Evolutionary conservation across 1,140 invertebrate species (phyloP).

Genomic region (Hyphantria cunea): DNA sequence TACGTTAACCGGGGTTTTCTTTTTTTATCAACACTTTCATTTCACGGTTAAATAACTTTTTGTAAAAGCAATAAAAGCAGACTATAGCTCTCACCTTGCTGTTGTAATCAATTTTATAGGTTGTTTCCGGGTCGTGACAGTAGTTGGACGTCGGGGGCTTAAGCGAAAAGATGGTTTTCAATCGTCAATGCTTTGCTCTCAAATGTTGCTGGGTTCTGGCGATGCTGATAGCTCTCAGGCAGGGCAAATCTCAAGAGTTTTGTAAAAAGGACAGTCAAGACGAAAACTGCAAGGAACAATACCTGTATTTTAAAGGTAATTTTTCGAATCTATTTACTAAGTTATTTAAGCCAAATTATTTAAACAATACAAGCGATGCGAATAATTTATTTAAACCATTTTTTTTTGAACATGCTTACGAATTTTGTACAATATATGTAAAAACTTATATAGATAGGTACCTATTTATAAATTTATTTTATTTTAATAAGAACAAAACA

Average conservation of each 20-base stretch:
- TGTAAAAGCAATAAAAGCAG: constrained; percentile 29
- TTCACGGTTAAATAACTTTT: constrained; percentile 28
- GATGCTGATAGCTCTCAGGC: constrained; percentile 18
- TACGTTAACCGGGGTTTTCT: constrained; percentile 12
- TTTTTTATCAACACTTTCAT: constrained; percentile 25
- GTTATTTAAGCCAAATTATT: too few relatives aligned
- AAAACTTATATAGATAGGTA: too few relatives aligned
- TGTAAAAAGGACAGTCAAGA: constrained; percentile 16
- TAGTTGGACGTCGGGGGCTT: constrained; percentile 23
- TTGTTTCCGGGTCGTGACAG: constrained; percentile 9
- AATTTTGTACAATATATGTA: too few relatives aligned
- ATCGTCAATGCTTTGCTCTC: constrained; percentile 9
- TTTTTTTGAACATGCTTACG: too few relatives aligned
- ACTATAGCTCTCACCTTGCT: constrained; percentile 20
- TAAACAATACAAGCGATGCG: too few relatives aligned
- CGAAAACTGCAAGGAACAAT: constrained; percentile 17
- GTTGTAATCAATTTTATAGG: constrained; percentile 28
- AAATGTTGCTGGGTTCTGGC: constrained; percentile 27
- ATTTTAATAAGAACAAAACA: too few relatives aligned
- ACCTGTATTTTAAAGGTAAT: constrained; percentile 18
- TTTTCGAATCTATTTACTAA: not conserved
- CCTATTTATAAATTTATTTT: too few relatives aligned
- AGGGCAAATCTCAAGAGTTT: constrained; percentile 24
- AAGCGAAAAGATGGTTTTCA: constrained; percentile 23
- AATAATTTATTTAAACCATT: too few relatives aligned